A percentile compares a stretch with the other conserved stretches of the same genome.
phyloP scores from a whole-genome alignment of 2,888 invertebrate species.

The Drosophila tanythrix region DNA sequence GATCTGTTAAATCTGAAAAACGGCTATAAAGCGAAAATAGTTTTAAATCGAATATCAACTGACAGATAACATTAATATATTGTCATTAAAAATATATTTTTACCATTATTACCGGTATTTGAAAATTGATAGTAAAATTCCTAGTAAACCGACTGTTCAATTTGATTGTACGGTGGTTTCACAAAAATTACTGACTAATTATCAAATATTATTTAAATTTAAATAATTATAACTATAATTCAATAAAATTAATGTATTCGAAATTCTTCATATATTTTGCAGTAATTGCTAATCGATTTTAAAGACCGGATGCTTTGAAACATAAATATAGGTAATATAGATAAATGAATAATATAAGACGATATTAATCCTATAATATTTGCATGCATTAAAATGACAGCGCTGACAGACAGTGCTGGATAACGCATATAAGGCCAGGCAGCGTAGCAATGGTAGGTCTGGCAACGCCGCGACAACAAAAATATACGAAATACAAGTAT shows the following conservation, averaged over 20 bases:
- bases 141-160: no score
- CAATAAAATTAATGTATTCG: no score
- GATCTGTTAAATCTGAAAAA: not conserved
- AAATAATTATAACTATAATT: no score
- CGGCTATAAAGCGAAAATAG: no score
- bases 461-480: constrained; percentile 60
- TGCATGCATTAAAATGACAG: not conserved
- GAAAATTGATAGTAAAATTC: not conserved
- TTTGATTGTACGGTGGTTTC: no score
- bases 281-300: not conserved
- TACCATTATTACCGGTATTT: not conserved
- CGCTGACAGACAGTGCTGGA: constrained; percentile 31
- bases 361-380: not conserved
- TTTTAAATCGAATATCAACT: not conserved
- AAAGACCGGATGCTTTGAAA: not conserved
- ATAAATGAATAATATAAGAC: not conserved
- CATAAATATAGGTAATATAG: not conserved
- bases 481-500: constrained; percentile 66
- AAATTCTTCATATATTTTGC: not conserved
- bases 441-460: not conserved
- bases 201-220: no score
- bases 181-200: no score
- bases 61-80: not conserved
- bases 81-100: not conserved
- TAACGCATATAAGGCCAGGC: not conserved